A percentile compares a stretch with the other conserved stretches of the same genome.
These are phyloP conservation scores for Rhizomys pruinosus DNA, from an alignment of 2,113 vertebrate species.

Conservation along the genomic window DNA sequence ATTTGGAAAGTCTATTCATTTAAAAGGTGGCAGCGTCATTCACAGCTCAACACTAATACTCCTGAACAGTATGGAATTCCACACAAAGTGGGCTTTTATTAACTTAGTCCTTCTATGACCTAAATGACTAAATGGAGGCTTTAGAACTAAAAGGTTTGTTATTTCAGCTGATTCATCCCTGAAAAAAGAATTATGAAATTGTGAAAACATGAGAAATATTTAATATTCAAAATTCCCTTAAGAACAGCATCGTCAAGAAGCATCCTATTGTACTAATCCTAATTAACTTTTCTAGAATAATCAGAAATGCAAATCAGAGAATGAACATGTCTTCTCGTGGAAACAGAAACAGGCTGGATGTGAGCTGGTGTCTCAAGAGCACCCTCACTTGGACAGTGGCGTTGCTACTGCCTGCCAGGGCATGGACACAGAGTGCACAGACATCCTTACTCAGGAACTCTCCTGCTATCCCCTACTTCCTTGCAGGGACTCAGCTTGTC, in stretches of 20 bases:
- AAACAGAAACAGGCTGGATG: not conserved
- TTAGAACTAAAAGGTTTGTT: conserved; percentile 42
- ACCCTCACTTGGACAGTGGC: not conserved
- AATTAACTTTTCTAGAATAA: conserved; percentile 12
- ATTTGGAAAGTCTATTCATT: conserved; percentile 3
- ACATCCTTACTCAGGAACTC: not conserved
- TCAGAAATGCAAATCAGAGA: conserved; percentile 17
- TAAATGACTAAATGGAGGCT: conserved; percentile 42
- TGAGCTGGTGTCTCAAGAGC: not conserved
- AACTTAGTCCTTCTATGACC: conserved; percentile 32
- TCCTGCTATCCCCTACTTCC: no score
- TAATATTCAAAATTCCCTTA: conserved; percentile 43
- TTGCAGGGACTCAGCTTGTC: not conserved
- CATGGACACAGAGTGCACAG: not conserved
- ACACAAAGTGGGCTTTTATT: conserved; percentile 47
- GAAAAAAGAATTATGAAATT: not conserved
- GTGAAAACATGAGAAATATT: conserved; percentile 43
- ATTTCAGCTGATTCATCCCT: conserved; percentile 48
- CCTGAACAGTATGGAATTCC: conserved; percentile 3
- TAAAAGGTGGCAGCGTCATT: not conserved
- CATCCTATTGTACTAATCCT: not conserved
- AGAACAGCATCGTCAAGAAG: conserved; percentile 33
- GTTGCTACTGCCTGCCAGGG: not conserved
- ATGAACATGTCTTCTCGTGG: not conserved
- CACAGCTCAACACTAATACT: not conserved